Conservation (phyloP, 1,140 invertebrate genomes). For the Cydia fagiglandana region DNA sequence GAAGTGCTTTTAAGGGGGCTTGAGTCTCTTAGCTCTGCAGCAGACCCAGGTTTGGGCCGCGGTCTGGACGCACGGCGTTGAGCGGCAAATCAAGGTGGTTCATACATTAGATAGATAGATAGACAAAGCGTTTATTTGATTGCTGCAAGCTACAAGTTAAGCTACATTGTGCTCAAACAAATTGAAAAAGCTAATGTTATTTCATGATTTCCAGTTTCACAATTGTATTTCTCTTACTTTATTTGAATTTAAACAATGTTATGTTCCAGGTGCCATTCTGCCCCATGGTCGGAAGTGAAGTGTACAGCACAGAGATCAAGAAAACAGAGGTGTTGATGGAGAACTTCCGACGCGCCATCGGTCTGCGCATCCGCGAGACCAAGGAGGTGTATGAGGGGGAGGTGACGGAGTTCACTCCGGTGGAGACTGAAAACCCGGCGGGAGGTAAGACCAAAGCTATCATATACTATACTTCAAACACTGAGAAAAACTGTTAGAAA, state of each 20-base stretch:
- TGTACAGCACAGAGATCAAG: conserved; percentile 99
- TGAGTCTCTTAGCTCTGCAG: no score
- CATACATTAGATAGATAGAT: no score
- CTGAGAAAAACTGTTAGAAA: neutral
- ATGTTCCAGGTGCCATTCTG: conserved; percentile 93
- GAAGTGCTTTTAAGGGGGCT: no score
- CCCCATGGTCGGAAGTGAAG: conserved; percentile 99
- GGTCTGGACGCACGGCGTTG: no score
- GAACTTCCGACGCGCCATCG: conserved; percentile 98
- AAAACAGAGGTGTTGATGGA: conserved; percentile 99
- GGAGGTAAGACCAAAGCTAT: conserved; percentile 82
- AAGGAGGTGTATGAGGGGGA: conserved; percentile 99
- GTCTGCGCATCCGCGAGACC: conserved; percentile 95
- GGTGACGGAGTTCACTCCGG: conserved; percentile 97
- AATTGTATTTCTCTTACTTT: no score
- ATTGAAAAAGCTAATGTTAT: no score
- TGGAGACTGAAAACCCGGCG: conserved; percentile 98
- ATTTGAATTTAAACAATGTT: no score
- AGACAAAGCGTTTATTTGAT: no score
- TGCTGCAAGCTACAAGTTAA: no score
- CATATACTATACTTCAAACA: conserved; percentile 19
- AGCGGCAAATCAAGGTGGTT: no score
- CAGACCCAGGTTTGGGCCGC: no score
- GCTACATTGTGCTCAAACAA: no score
- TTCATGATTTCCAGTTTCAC: neutral